phyloP scores from a whole-genome alignment of 2,113 vertebrate species.

The Oncorhynchus nerka region DNA sequence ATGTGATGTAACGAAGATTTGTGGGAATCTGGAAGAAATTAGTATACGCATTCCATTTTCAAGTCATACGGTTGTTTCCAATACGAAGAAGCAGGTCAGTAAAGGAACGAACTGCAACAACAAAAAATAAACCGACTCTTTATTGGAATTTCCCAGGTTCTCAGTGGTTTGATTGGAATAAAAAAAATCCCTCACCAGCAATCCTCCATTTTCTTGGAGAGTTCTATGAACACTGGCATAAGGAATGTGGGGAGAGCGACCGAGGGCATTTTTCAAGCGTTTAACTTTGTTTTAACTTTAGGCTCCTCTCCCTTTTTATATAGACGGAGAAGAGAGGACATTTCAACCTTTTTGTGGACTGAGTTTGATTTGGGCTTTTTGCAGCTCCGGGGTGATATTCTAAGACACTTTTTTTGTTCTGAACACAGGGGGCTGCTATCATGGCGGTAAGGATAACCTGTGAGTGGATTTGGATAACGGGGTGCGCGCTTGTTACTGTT shows the following conservation, averaged over 20 bases:
- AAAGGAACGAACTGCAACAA: too few species aligned
- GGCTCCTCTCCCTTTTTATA: too few species aligned
- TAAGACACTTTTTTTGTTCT: background rate
- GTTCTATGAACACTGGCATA: slow-evolving; percentile 17
- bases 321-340: background rate
- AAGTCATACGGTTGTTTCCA: background rate
- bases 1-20: background rate
- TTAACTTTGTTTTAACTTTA: background rate
- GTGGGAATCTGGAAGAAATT: background rate
- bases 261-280: background rate
- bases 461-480: slow-evolving; percentile 22
- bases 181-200: slow-evolving; percentile 1
- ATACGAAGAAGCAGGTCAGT: too few species aligned
- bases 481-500: slow-evolving; percentile 16
- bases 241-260: slow-evolving; percentile 22
- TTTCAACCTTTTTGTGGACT: background rate
- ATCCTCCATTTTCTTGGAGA: slow-evolving; percentile 27
- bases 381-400: background rate
- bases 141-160: slow-evolving; percentile 12
- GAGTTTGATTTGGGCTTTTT: background rate
- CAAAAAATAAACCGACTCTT: background rate
- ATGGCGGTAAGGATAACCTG: slow-evolving; percentile 45
- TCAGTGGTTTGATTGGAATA: slow-evolving; percentile 16
- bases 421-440: background rate
- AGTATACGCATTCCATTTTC: background rate